Conservation (phyloP, 1,140 invertebrate genomes). For the Drosophila mauritiana region DNA sequence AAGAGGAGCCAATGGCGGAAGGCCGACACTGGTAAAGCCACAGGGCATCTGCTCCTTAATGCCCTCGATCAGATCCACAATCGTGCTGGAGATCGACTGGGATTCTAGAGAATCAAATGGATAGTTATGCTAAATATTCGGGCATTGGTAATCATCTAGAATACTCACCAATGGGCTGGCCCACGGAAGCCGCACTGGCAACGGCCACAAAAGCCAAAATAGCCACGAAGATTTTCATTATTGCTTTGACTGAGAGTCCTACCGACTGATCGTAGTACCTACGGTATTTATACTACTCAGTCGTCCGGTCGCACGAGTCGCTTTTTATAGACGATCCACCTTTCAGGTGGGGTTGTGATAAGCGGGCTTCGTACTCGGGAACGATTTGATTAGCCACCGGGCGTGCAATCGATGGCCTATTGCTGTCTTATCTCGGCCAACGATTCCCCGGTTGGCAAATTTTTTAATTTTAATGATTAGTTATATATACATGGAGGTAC, state of each 20-base stretch:
- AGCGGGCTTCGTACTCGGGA: constrained; percentile 28
- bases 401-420: constrained; percentile 25
- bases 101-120: constrained; percentile 17
- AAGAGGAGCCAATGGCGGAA: constrained; percentile 77
- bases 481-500: constrained; percentile 29
- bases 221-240: constrained; percentile 53
- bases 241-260: constrained; percentile 60
- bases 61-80: constrained; percentile 57
- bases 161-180: constrained; percentile 61
- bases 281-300: constrained; percentile 78
- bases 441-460: constrained; percentile 17
- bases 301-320: constrained; percentile 6
- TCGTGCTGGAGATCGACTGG: constrained; percentile 65
- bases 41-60: constrained; percentile 78
- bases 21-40: constrained; percentile 68
- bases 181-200: constrained; percentile 58
- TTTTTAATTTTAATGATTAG: constrained; percentile 49
- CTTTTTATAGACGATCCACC: constrained; percentile 72
- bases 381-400: constrained; percentile 37
- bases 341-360: constrained; percentile 42
- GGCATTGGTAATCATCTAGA: too few relatives aligned
- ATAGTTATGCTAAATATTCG: background rate
- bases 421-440: constrained; percentile 44
- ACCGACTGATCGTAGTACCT: constrained; percentile 63
- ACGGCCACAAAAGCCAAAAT: constrained; percentile 72